Percentiles rank a stretch among this genome's conserved stretches.
Evolutionary conservation across 2,888 invertebrate species (phyloP).

Genomic region (Brachyptera putata): DNA sequence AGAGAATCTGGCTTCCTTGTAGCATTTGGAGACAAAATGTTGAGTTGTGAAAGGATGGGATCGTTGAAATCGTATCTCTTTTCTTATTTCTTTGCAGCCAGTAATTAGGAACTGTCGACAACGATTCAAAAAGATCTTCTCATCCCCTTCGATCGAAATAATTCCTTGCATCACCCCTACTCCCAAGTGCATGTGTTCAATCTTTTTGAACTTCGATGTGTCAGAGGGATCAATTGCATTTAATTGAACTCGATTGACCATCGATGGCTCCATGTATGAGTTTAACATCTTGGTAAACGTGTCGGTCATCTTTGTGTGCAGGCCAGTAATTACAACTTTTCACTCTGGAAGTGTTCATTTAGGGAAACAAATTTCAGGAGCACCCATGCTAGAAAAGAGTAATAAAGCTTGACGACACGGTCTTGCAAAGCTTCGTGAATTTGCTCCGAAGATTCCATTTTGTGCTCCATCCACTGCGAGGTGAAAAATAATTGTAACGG

Average conservation of each 20-base stretch:
- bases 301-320: constrained; percentile 29
- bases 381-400: constrained; percentile 31
- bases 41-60: not conserved
- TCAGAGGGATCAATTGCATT: constrained; percentile 28
- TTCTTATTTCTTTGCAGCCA: constrained; percentile 6
- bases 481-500: constrained; percentile 23
- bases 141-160: not conserved
- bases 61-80: constrained; percentile 8
- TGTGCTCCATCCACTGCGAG: constrained; percentile 16
- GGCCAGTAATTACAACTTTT: constrained; percentile 27
- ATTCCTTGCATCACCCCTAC: constrained; percentile 12
- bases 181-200: constrained; percentile 30
- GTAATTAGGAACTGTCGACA: not conserved
- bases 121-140: not conserved
- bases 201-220: constrained; percentile 21
- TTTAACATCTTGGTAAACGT: constrained; percentile 26
- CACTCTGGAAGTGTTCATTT: constrained; percentile 32
- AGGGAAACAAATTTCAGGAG: constrained; percentile 20
- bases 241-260: constrained; percentile 21
- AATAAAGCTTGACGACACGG: constrained; percentile 25
- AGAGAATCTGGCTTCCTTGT: not conserved
- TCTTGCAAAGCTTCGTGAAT: constrained; percentile 27
- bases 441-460: constrained; percentile 25
- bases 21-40: not conserved
- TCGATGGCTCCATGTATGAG: constrained; percentile 25